Base-by-base conservation (phyloP, 2,888 invertebrate species). In the Megamerina dolium region DNA sequence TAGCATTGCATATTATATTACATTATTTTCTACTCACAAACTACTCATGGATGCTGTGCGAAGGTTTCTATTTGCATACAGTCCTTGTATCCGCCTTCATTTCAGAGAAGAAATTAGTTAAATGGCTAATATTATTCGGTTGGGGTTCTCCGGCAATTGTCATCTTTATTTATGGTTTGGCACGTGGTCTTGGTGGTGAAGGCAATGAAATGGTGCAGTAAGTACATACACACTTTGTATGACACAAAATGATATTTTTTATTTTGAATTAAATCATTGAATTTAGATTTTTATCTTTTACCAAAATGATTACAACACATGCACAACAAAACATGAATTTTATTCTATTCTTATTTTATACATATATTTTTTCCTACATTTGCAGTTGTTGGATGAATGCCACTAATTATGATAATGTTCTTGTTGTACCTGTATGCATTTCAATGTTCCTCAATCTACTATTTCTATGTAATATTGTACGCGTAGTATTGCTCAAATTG, bases 41-140 rank as follows among this genome's bases (percentile, higher is more conserved):
- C 74, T 95, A 94, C 74, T 85, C 90, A 55, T 95, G 95, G 95
- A 95, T 94, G 93, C 78, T 95, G 61, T 91, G 91, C 74, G 93
- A 93, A 73, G 93, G 93, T 0, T 80, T 93, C 52, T 94, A 94
- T 73, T 78, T 95, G 53, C 94, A 94, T 74, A 94, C 94, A 1
- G 82, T 95, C 54, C 82, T 95, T 2, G 92, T 94, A 16, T 81
- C 86, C 52, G 88, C 94, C 4, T 94, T 95, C 72, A 86, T 91
- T 53, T 85, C 88, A 16, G 93, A 94, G 73, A 83, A 86, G 53
- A 82, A 83, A 49, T 78, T 95, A 51, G 77, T 93, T 56, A 82
- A 84, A 59, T 87, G 84, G 74, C 80, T 94, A 71, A 83, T 87
- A 68, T 75, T 79, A 23, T 77, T 89, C 38, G 94, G 94, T 49